A percentile compares a stretch with the other conserved stretches of the same genome.
Evolutionary conservation across 2,888 invertebrate genomes (phyloP).

Genomic region (Epirrhoe alternata): DNA sequence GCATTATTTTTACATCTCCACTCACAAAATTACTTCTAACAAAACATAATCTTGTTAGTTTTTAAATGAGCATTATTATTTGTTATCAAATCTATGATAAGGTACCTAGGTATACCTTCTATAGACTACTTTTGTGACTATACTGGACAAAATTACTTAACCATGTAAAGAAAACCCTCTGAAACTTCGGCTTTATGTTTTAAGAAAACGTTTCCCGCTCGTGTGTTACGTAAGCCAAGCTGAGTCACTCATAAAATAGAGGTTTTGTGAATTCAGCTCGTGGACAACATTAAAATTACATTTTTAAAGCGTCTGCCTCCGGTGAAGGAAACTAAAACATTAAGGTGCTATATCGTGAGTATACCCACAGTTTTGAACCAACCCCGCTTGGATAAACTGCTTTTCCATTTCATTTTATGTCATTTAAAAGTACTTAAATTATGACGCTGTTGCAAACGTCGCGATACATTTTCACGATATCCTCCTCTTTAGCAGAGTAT

Average conservation of each 20-base stretch:
- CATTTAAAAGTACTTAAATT: too few species aligned
- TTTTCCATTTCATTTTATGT: too few species aligned
- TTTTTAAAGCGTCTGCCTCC: constrained; percentile 28
- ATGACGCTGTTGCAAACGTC: too few species aligned
- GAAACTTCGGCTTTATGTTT: neutral
- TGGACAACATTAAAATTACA: constrained; percentile 28
- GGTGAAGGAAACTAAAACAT: neutral
- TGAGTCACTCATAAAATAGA: constrained; percentile 31
- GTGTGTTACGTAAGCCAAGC: constrained; percentile 13
- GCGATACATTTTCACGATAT: too few species aligned
- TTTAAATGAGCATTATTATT: neutral
- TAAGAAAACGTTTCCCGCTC: neutral
- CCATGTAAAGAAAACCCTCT: neutral
- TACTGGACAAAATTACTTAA: neutral
- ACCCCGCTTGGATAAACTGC: too few species aligned
- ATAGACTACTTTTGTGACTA: neutral
- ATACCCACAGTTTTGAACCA: too few species aligned
- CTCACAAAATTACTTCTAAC: neutral
- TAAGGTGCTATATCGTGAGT: too few species aligned
- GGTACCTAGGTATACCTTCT: too few species aligned
- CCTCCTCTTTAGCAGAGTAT: too few species aligned
- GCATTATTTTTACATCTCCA: neutral
- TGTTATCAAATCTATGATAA: too few species aligned
- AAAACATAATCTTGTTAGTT: neutral
- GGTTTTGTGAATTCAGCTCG: constrained; percentile 30